Conservation (phyloP, 2,113 vertebrate species). For the Sinocyclocheilus anophthalmus region DNA sequence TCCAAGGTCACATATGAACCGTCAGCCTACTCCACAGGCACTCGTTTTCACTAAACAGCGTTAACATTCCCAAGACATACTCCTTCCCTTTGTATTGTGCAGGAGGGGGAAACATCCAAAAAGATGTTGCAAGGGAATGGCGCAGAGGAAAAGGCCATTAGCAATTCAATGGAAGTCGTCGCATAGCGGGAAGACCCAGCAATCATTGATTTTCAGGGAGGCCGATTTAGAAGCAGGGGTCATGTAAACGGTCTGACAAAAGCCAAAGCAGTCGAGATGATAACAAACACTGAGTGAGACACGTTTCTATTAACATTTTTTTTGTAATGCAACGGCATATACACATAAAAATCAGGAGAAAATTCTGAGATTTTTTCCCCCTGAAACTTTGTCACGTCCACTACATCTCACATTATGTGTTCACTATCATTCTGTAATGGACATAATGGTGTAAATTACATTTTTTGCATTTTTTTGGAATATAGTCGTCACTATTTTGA, state of each 20-base stretch:
- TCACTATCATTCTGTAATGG: no score
- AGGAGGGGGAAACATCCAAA: conserved; percentile 33
- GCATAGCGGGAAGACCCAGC: conserved; percentile 47
- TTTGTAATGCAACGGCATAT: not conserved
- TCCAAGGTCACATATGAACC: conserved; percentile 57
- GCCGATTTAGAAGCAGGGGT: conserved; percentile 44
- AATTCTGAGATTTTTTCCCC: not conserved
- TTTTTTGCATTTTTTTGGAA: no score
- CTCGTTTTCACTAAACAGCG: conserved; percentile 44
- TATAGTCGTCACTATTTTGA: no score
- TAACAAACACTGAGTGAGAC: not conserved
- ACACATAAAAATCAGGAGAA: not conserved
- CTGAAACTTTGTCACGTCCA: no score
- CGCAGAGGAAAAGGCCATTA: conserved; percentile 49
- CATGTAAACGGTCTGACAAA: conserved; percentile 49
- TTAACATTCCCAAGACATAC: conserved; percentile 43
- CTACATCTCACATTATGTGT: no score
- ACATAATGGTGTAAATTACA: no score
- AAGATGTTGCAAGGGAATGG: conserved; percentile 47
- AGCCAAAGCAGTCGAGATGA: not conserved
- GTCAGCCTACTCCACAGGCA: conserved; percentile 30
- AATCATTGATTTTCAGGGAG: conserved; percentile 50
- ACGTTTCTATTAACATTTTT: not conserved
- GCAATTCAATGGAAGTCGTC: conserved; percentile 53
- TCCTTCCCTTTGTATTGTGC: conserved; percentile 50